phyloP scores from a whole-genome alignment of 2,888 invertebrate species.

The Mythimna vitellina region DNA sequence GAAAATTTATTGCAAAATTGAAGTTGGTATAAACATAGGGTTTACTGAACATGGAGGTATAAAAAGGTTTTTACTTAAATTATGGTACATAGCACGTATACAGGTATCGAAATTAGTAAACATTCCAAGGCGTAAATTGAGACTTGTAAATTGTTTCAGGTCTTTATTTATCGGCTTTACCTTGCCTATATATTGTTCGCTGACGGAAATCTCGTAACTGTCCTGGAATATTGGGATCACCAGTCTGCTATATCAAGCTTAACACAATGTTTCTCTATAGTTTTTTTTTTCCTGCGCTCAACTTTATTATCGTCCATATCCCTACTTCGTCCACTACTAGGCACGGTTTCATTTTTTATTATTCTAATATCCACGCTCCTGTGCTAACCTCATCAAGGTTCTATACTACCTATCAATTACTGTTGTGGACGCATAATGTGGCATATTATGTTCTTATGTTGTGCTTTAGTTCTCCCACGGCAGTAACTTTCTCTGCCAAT shows the following conservation, averaged over 20 bases:
- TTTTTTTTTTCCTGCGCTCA: too few relatives aligned
- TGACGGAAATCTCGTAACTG: not conserved
- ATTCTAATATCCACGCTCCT: not conserved
- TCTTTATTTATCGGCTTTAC: conserved; percentile 17
- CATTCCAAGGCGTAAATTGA: not conserved
- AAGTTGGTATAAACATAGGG: not conserved
- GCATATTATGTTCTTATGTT: too few relatives aligned
- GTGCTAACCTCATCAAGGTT: not conserved
- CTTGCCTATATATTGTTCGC: conserved; percentile 27
- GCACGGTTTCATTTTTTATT: too few relatives aligned
- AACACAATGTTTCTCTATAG: too few relatives aligned
- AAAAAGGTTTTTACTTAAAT: not conserved
- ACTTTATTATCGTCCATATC: too few relatives aligned
- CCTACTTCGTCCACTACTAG: too few relatives aligned
- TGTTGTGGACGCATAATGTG: too few relatives aligned
- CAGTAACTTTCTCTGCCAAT: not conserved
- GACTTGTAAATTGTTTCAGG: not conserved
- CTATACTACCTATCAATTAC: not conserved
- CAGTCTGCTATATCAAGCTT: too few relatives aligned
- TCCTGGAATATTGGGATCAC: not conserved
- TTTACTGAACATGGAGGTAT: not conserved
- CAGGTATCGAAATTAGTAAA: not conserved
- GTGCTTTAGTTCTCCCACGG: too few relatives aligned
- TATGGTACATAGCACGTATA: not conserved
- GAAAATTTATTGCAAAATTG: not conserved